phyloP scores from a whole-genome alignment of 2,113 vertebrate species.

The Castor canadensis region DNA sequence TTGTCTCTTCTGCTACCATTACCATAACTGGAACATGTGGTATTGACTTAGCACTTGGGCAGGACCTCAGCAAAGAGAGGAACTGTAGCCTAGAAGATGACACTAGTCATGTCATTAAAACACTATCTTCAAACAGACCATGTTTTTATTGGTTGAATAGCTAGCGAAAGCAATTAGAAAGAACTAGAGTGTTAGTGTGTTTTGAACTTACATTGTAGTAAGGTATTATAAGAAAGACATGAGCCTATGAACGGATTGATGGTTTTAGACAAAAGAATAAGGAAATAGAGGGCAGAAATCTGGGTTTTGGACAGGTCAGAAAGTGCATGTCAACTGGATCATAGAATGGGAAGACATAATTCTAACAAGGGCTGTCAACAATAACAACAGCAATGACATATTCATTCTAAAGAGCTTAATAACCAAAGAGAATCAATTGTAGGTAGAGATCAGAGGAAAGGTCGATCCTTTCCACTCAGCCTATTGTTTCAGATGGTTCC shows the following conservation, averaged over 20 bases:
- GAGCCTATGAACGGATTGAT: background rate
- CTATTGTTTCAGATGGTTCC: background rate
- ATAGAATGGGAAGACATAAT: background rate
- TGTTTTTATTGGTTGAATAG: no score
- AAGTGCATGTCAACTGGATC: background rate
- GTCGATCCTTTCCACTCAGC: background rate
- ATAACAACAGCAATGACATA: background rate
- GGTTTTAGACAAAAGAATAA: background rate
- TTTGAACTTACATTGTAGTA: background rate
- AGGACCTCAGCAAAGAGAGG: background rate
- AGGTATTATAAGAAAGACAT: background rate
- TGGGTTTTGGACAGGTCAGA: background rate
- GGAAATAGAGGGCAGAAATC: background rate
- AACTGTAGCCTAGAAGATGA: background rate
- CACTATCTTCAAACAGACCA: background rate
- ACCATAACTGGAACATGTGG: background rate
- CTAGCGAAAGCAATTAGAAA: background rate
- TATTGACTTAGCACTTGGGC: background rate
- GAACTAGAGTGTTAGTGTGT: background rate
- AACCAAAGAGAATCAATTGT: no score
- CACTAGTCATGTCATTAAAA: background rate
- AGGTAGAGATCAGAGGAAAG: background rate
- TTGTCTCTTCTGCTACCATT: background rate
- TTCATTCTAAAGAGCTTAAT: background rate
- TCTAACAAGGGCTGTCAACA: background rate